These are phyloP conservation scores for Stigmatopora argus DNA, from an alignment of 2,113 vertebrate genomes.

Conservation along the genomic window DNA sequence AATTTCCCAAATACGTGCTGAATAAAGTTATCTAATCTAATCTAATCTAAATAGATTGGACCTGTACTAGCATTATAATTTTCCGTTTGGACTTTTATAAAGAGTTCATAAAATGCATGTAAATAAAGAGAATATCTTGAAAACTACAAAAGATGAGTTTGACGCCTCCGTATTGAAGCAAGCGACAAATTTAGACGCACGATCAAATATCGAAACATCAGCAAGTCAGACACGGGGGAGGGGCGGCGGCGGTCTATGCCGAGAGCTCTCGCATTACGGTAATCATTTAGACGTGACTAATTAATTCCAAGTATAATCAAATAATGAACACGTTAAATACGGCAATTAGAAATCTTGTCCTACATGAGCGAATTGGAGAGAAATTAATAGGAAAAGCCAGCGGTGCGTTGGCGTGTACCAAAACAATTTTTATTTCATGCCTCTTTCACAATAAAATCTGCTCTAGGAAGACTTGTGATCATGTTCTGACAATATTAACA, in stretches of 20 bases:
- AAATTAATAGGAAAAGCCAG: slow-evolving; percentile 68
- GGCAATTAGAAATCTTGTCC: slow-evolving; percentile 74
- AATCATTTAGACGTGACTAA: slow-evolving; percentile 76
- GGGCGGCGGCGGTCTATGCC: slow-evolving; percentile 25
- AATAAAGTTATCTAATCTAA: too few relatives aligned
- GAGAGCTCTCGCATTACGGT: slow-evolving; percentile 70
- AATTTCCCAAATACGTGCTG: too few relatives aligned
- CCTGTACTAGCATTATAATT: too few relatives aligned
- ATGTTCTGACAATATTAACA: slow-evolving; percentile 27
- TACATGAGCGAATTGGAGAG: slow-evolving; percentile 73
- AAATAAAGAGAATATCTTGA: too few relatives aligned
- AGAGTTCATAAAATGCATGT: too few relatives aligned
- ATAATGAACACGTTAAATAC: slow-evolving; percentile 75
- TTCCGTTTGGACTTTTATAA: too few relatives aligned
- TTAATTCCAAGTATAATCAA: slow-evolving; percentile 80
- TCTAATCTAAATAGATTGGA: too few relatives aligned
- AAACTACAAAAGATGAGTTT: too few relatives aligned
- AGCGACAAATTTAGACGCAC: background rate
- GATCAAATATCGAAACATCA: slow-evolving; percentile 14
- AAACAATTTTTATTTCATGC: slow-evolving; percentile 67
- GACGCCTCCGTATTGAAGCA: too few relatives aligned
- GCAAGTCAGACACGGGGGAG: slow-evolving; percentile 31
- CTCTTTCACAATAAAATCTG: slow-evolving; percentile 48
- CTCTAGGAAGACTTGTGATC: slow-evolving; percentile 39
- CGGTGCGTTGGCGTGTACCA: slow-evolving; percentile 61